Percentiles rank a stretch among this genome's conserved stretches.
Evolutionary conservation across 2,113 vertebrate species (phyloP).

Genomic region (Struthidea cinerea): DNA sequence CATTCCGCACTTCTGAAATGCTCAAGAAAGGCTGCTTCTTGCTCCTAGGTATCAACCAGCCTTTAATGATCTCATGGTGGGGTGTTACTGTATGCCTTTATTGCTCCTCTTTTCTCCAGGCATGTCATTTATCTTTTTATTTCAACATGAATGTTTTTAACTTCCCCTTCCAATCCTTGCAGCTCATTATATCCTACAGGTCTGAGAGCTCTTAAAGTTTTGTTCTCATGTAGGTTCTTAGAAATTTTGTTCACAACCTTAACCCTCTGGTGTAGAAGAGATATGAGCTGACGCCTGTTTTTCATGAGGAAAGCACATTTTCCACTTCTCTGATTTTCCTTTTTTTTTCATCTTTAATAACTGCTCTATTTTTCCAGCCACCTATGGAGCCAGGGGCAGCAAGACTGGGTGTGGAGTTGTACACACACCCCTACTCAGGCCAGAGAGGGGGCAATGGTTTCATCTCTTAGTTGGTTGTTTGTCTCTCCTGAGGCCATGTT

Average conservation of each 20-base stretch:
- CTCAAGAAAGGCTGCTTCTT: not conserved
- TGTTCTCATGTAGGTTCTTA: not conserved
- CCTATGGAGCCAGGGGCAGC: not conserved
- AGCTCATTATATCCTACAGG: not conserved
- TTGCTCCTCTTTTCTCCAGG: not conserved
- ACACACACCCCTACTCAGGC: not conserved
- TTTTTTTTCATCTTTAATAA: not conserved
- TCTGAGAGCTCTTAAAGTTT: not conserved
- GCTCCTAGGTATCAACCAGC: not conserved
- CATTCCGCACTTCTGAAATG: not conserved
- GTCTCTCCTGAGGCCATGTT: not conserved
- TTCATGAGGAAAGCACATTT: not conserved
- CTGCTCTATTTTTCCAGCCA: not conserved
- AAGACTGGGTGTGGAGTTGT: not conserved
- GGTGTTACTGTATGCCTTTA: not conserved
- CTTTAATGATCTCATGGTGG: not conserved
- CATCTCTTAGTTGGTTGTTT: not conserved
- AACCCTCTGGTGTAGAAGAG: not conserved
- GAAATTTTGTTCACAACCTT: not conserved
- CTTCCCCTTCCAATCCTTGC: not conserved
- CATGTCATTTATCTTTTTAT: not conserved
- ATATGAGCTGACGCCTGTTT: not conserved
- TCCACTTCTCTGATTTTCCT: not conserved
- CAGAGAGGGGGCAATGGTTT: not conserved
- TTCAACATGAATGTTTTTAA: not conserved